phyloP scores from a whole-genome alignment of 2,888 invertebrate genomes.

The Diaprepes abbreviatus region DNA sequence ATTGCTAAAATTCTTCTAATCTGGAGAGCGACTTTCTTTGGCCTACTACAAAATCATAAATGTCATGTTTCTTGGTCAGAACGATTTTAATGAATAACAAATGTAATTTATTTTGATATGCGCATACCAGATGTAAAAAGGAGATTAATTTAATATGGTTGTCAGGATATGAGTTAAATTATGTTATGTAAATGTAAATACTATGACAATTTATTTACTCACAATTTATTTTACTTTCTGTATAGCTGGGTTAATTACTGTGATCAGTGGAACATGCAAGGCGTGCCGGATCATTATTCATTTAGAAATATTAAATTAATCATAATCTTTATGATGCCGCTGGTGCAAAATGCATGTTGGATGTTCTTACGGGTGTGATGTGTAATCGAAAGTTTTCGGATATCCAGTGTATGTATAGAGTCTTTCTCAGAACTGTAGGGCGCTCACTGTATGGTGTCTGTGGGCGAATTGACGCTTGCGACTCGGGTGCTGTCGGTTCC shows the following conservation, averaged over 20 bases:
- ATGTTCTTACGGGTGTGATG: no score
- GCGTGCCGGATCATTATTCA: constrained; percentile 4
- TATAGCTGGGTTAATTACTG: constrained; percentile 9
- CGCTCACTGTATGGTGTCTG: no score
- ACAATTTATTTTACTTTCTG: constrained; percentile 17
- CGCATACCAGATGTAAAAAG: constrained; percentile 35
- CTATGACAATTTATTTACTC: constrained; percentile 45
- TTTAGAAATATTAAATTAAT: neutral
- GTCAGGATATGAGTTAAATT: constrained; percentile 42
- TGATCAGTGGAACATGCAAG: constrained; percentile 7
- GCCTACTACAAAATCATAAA: constrained; percentile 42
- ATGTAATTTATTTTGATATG: constrained; percentile 46
- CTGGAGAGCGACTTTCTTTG: constrained; percentile 39
- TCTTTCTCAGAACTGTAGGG: no score
- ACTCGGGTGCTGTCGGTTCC: no score
- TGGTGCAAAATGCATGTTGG: no score
- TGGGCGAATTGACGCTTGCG: no score
- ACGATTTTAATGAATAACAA: constrained; percentile 44
- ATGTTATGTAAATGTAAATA: constrained; percentile 45
- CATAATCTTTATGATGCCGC: no score
- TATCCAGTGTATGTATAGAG: no score
- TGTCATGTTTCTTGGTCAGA: constrained; percentile 32
- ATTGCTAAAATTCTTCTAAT: constrained; percentile 1
- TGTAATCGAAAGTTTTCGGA: no score
- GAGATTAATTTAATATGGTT: constrained; percentile 45